Evolutionary conservation across 2,113 vertebrate genomes (phyloP), one percentile per base, ranked within the genome.

Genomic region (Proterorhinus semilunaris): DNA sequence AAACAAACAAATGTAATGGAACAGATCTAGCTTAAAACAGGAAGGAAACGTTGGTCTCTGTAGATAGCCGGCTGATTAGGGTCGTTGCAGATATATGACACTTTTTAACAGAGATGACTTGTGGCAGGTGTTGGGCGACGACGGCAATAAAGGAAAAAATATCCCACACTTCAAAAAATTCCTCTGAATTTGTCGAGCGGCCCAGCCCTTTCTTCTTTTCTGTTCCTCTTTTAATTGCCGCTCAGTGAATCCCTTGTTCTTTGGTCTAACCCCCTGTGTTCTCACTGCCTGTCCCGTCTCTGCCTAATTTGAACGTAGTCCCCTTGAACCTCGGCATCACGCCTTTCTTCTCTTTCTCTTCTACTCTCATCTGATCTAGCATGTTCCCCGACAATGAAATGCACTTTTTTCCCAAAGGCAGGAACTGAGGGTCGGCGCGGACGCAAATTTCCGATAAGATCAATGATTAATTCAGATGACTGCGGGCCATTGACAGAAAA

Each of bases 401-500:
- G 61, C 12, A 17, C 71, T 80, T 80, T 66, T 49, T 49, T 49
- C 42, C 55, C 12, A 42, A 43, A 78, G 79, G 82, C 79, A 78
- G 79, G 76, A 75, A 36, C 27, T 36, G 49, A 48, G 48, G 79
- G 83, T 86, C 62, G 72, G 79, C 82, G 78, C 70, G 69, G 84
- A 84, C 78, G 36, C 75, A 83, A 90, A 91, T 86, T 83, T 91
- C 82, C 69, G 90, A 92, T 93, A 91, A 91, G 90, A 93, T 93
- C 91, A 88, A 91, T 93, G 90, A 91, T 93, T 93, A 92, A 92
- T 93, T 93, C 92, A 92, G 87, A 92, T 89, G 78, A 91, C 92
- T 92, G 83, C 73, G 83, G 92, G 93, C 92, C 90, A 91, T 89
- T 91, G 90, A 91, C 85, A 91, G 86, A 91, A 88, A 88, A 90